Evolutionary conservation across 2,888 invertebrate species (phyloP), one percentile per base, ranked within the genome.

Genomic region (Cheilosia vernalis): DNA sequence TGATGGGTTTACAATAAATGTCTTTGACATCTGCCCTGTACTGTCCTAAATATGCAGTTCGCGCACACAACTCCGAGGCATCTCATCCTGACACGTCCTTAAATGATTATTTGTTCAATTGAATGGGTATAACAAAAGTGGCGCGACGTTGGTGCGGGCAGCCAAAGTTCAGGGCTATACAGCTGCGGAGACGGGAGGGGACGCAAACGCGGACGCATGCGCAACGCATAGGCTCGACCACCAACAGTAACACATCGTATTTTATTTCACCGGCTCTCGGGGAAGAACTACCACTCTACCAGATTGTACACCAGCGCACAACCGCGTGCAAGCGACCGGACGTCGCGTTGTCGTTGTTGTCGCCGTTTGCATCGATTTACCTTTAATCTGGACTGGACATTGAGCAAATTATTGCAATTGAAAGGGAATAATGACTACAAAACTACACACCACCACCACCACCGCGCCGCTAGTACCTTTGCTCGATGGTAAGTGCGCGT

Each of bases 361-460:
- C 66, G 80, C 80, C 85, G 85, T 81, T 85, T 85, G 85, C 85
- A 80, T 85, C 85, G 85, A 85, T 85, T 85, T 85, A 85, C 85
- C 85, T 85, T 81, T 85, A 85, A 85, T 85, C 85, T 85, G 67
- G 81, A 81, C 66, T 85, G 80, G 85, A 85, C 85, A 85, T 77
- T 85, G 85, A 85, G 85, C 80, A 85, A 85, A 80, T 85, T 85
- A 85, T 85, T 85, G 81, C 85, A 85, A 85, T 85, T 85, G 85
- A 81, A 85, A 85, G 77, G 85, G 85, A 85, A 80, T 85, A 81
- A 81, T 81, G 80, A 81, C 77, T 76, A 81, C 80, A 81, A 61
- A 81, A 76, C 76, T 66, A 61, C 70, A 80, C 81, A 81, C 79
- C 58, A 77, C 67, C 56, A 49, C 33, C 40, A 73, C 69, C 69